These are phyloP conservation scores for Urocolius indicus DNA, from an alignment of 2,113 vertebrate genomes.

Conservation along the genomic window DNA sequence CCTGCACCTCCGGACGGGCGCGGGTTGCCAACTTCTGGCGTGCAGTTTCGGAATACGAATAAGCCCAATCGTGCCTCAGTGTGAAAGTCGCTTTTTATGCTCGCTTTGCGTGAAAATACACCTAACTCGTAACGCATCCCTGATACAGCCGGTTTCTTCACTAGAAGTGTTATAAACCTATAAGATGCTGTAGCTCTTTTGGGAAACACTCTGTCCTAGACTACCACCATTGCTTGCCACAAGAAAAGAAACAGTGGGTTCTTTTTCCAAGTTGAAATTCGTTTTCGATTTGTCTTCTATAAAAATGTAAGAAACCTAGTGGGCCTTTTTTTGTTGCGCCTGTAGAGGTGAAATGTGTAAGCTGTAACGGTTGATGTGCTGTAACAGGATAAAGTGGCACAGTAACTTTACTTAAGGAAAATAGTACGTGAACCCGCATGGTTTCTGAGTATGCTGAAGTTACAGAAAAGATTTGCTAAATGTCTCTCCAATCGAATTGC, in stretches of 20 bases:
- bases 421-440: rapidly evolving
- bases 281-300: background rate
- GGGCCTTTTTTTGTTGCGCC: background rate
- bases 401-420: background rate
- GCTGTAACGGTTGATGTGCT: background rate
- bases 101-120: background rate
- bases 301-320: background rate
- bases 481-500: background rate
- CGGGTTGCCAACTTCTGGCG: background rate
- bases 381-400: rapidly evolving
- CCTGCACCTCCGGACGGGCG: background rate
- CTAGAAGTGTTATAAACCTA: background rate
- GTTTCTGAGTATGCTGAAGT: background rate
- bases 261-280: background rate
- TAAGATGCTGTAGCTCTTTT: background rate
- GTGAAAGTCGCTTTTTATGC: background rate
- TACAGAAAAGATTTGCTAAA: background rate
- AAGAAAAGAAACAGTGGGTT: background rate
- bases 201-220: background rate
- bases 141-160: background rate
- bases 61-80: background rate
- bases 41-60: background rate
- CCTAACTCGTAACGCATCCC: background rate
- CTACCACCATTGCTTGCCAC: background rate
- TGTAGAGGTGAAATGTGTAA: background rate